Percentiles rank a stretch among this genome's conserved stretches.
Evolutionary conservation across 2,113 vertebrate species (phyloP).

Genomic region (Clarias magur): DNA sequence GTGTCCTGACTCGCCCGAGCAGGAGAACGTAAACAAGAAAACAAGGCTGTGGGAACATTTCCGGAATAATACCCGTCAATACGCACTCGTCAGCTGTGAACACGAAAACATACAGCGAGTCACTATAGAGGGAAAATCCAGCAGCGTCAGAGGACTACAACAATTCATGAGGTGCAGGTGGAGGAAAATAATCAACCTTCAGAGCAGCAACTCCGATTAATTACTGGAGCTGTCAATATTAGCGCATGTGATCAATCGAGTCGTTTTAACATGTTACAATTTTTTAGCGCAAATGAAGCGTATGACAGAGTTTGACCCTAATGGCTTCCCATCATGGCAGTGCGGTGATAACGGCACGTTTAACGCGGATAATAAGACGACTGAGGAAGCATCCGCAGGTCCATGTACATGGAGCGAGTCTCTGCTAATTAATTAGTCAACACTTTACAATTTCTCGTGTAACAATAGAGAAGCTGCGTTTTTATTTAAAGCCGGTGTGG

Average conservation of each 20-base stretch:
- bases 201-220: not conserved
- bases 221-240: not conserved
- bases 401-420: too few relatives aligned
- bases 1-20: not conserved
- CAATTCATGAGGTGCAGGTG: not conserved
- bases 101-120: too few relatives aligned
- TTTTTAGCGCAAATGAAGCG: too few relatives aligned
- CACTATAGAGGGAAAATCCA: not conserved
- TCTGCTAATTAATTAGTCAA: not conserved
- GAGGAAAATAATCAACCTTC: not conserved
- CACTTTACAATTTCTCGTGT: not conserved
- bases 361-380: too few relatives aligned
- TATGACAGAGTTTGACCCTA: too few relatives aligned
- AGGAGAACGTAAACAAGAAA: not conserved
- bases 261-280: too few relatives aligned
- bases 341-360: too few relatives aligned
- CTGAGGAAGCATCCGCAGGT: too few relatives aligned
- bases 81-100: not conserved
- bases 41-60: too few relatives aligned
- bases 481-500: not conserved
- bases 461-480: not conserved
- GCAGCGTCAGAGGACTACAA: not conserved
- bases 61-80: not conserved
- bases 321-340: too few relatives aligned
- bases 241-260: too few relatives aligned